Evolutionary conservation across 1,140 invertebrate species (phyloP).

Genomic region (Drosophila triauraria): DNA sequence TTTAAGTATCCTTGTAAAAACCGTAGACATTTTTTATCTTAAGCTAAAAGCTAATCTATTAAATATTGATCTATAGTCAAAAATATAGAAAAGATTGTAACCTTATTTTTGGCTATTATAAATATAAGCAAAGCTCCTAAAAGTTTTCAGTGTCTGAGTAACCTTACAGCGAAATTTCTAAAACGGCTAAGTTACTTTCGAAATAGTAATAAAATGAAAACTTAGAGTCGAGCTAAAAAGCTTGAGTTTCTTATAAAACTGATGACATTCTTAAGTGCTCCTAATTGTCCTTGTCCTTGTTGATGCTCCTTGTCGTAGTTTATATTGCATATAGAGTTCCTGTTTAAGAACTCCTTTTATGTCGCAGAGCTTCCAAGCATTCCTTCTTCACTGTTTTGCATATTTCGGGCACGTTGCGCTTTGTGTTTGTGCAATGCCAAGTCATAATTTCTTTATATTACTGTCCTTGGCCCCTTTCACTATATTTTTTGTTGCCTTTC

Average conservation of each 20-base stretch:
- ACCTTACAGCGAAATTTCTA: not conserved
- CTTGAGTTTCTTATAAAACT: not conserved
- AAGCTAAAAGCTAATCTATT: not conserved
- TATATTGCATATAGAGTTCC: not conserved
- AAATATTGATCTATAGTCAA: too few species aligned
- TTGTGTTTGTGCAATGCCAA: conserved; percentile 45
- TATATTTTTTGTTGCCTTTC: conserved; percentile 24
- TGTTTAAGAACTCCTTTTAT: conserved; percentile 23
- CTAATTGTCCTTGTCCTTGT: conserved; percentile 12
- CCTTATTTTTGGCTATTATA: too few species aligned
- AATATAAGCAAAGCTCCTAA: too few species aligned
- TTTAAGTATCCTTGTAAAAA: not conserved
- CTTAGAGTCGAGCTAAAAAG: not conserved
- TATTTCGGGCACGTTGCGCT: conserved; percentile 50
- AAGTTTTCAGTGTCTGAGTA: too few species aligned
- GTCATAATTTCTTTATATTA: conserved; percentile 61
- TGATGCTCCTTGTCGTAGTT: conserved; percentile 1
- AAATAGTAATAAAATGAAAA: too few species aligned
- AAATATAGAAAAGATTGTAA: too few species aligned
- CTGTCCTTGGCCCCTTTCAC: conserved; percentile 42
- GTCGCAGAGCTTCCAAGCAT: conserved; percentile 17
- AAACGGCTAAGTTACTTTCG: not conserved
- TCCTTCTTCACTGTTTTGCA: conserved; percentile 20
- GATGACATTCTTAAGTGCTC: not conserved
- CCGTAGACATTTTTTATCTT: not conserved